Base-by-base conservation (phyloP, 2,797 vertebrate genomes). In the Ceyx erithaca region DNA sequence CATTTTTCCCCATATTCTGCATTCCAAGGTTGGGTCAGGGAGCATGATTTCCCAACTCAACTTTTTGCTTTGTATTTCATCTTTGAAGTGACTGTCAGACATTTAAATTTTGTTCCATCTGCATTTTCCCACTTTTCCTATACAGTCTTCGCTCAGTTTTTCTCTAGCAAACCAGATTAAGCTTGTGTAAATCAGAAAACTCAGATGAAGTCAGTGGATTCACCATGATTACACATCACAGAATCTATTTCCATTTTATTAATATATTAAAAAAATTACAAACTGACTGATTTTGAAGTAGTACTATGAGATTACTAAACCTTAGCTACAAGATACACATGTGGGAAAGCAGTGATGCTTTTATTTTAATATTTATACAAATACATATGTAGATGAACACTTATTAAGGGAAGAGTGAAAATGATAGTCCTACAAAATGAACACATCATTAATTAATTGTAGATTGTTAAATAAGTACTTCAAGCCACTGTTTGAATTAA, bases 1-100 rank as follows among this genome's bases (percentile, higher is more conserved):
- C 77, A 83, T 89, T 92, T 94, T 94, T 78, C 46, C 14, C 55
- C 80, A 85, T 84, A 94, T 78, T 92, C 62, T 83, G 69, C 70
- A 95, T 92, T 93, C 89, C 79, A 49, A 55, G 48, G 33, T 61
- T 49, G 62, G 41, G 54, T 76, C 75, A 86, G 18, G 43, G 68
- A 87, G 49, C 33, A 61, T 7, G 8, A 76, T 40, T 89, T 85
- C 43, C 37, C 2, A 0, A 52, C 25, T 68, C 1, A 1, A 52
- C 64, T 85, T 90, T 90, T 31, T 85, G 31, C 14, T 58, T 75
- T 87, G 89, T 51, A 85, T 20, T 48, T 59, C 13, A 78, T 85
- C 21, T 75, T 83, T 48, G 37, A 66, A 83, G 33, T 48, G 9
- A 58, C 15, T 12, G 28, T 6, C 63, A 21, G 45, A 66, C 15